Percentiles rank a stretch among this genome's conserved stretches.
Conservation (phyloP, 2,797 vertebrate genomes). For the Oophaga sylvatica region DNA sequence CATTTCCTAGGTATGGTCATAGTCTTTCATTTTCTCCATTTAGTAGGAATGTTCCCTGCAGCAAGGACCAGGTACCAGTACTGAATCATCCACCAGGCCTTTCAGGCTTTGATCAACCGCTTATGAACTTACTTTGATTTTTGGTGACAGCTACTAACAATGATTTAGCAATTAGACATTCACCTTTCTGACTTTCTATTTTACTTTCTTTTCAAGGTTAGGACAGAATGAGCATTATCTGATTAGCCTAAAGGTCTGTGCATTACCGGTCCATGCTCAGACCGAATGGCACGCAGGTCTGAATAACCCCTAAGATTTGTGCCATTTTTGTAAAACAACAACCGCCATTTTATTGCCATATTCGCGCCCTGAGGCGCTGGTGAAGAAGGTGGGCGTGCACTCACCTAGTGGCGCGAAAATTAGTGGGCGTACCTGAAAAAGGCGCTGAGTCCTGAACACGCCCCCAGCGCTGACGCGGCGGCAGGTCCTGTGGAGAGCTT, state of each 20-base stretch:
- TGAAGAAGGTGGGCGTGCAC: no score
- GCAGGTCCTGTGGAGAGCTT: no score
- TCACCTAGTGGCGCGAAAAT: no score
- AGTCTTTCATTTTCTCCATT: conserved; percentile 20
- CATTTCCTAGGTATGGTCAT: neutral
- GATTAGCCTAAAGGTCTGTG: conserved; percentile 36
- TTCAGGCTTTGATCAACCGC: conserved; percentile 46
- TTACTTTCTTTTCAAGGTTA: conserved; percentile 46
- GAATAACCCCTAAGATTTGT: no score
- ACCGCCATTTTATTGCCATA: no score
- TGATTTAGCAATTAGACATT: conserved; percentile 35
- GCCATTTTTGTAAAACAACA: no score
- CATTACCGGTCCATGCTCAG: no score
- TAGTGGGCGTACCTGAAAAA: no score
- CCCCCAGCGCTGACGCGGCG: no score
- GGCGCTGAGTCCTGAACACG: no score
- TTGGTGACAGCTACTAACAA: conserved; percentile 22
- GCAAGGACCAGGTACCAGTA: conserved; percentile 5
- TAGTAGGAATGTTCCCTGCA: conserved; percentile 36
- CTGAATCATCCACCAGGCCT: conserved; percentile 8
- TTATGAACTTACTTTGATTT: neutral
- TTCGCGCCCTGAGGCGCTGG: no score
- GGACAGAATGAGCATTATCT: conserved; percentile 33
- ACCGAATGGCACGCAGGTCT: no score
- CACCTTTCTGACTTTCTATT: conserved; percentile 33